These are phyloP conservation scores for Drosophila orosa DNA, from an alignment of 1,140 invertebrate species.

Conservation along the genomic window DNA sequence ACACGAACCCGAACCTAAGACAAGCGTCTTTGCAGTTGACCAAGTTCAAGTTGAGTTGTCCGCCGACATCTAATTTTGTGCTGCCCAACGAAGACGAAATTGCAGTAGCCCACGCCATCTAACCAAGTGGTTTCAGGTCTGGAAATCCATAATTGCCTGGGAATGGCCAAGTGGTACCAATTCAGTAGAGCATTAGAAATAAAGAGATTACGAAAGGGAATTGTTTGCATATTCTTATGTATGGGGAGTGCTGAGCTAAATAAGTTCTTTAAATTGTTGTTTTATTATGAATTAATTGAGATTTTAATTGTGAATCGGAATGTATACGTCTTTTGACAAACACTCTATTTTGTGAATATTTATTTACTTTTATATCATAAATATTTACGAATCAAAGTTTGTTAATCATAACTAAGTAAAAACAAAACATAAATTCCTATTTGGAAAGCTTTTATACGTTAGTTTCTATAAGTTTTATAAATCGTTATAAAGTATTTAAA, in stretches of 20 bases:
- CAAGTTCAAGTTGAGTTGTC: conserved; percentile 44
- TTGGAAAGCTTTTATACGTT: no score
- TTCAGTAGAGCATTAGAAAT: conserved; percentile 7
- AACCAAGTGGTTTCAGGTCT: conserved; percentile 13
- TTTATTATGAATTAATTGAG: no score
- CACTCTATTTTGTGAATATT: no score
- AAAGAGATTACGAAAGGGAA: neutral
- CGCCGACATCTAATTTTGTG: conserved; percentile 69
- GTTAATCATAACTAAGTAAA: no score
- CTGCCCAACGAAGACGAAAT: conserved; percentile 40
- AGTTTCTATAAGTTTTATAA: no score
- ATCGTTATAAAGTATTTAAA: no score
- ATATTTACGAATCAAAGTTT: no score
- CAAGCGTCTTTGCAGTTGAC: conserved; percentile 37
- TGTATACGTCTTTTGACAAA: no score
- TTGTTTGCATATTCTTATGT: neutral
- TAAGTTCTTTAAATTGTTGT: no score
- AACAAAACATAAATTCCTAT: no score
- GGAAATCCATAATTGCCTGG: conserved; percentile 43
- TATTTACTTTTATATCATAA: no score
- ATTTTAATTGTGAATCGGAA: no score
- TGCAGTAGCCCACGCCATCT: conserved; percentile 55
- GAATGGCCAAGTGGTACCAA: conserved; percentile 12
- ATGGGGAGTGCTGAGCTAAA: neutral
- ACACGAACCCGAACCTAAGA: conserved; percentile 1